Percentiles rank a stretch among this genome's conserved stretches.
Conservation (phyloP, 2,113 vertebrate species). For the Bufo bufo region DNA sequence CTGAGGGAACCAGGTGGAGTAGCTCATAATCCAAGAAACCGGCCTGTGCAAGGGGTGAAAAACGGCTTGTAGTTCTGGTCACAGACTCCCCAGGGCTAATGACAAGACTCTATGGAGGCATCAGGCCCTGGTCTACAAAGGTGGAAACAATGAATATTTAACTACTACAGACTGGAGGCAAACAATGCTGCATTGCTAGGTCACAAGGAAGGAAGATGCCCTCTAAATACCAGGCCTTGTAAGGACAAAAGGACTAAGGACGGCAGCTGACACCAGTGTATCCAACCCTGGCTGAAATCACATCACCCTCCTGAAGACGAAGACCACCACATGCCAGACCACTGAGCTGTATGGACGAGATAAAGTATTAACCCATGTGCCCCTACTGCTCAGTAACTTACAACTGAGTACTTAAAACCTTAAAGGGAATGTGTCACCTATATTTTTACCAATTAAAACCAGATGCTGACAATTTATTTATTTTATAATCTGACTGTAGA, state of each 20-base stretch:
- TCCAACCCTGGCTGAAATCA: background rate
- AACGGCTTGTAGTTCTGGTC: background rate
- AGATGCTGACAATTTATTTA: too few species aligned
- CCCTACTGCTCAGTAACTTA: too few species aligned
- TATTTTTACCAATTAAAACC: too few species aligned
- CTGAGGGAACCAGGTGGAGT: background rate
- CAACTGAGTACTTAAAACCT: too few species aligned
- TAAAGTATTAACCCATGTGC: too few species aligned
- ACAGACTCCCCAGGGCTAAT: too few species aligned
- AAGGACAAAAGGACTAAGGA: constrained; percentile 61
- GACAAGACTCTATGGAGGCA: background rate
- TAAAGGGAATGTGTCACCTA: too few species aligned
- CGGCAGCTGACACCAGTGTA: background rate
- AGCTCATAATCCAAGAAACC: background rate
- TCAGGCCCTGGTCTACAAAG: background rate
- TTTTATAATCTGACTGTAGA: too few species aligned
- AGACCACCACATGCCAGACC: background rate
- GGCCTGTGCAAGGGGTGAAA: background rate
- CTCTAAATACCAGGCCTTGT: constrained; percentile 74
- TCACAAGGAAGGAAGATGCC: constrained; percentile 63
- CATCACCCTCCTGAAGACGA: background rate
- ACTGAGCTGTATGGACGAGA: background rate
- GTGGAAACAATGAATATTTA: background rate
- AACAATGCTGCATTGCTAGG: constrained; percentile 10
- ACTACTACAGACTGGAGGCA: background rate